Evolutionary conservation across 92 coral and sea anemone genomes (phyloP).

Genomic region (Actinostola sp.): DNA sequence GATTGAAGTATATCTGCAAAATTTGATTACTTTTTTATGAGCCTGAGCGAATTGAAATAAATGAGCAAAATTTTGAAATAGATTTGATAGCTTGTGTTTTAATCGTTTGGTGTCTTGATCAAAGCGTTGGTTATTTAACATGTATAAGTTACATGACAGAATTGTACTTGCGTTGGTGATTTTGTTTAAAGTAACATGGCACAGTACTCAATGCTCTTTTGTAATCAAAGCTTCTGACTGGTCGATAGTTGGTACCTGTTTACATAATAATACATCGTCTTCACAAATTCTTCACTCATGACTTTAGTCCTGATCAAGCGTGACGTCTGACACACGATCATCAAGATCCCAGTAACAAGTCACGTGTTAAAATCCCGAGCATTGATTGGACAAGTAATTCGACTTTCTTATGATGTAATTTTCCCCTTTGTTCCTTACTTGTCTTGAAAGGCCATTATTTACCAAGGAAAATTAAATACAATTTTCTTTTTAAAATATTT

Average conservation of each 20-base stretch:
- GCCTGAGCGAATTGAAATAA: too few relatives aligned
- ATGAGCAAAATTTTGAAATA: too few relatives aligned
- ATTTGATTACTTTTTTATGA: too few relatives aligned
- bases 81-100: too few relatives aligned
- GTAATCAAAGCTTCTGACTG: conserved; percentile 5
- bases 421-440: conserved; percentile 36
- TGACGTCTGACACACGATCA: conserved; percentile 27
- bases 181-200: neutral
- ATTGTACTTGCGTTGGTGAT: too few relatives aligned
- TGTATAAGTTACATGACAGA: too few relatives aligned
- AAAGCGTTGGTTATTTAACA: too few relatives aligned
- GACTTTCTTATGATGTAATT: conserved; percentile 41
- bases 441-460: conserved; percentile 23
- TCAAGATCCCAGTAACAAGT: conserved; percentile 26
- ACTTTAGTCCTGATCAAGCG: conserved; percentile 67
- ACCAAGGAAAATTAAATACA: conserved; percentile 2
- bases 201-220: conserved; percentile 6
- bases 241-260: conserved; percentile 35
- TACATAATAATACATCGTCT: conserved; percentile 16
- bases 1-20: too few relatives aligned
- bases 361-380: conserved; percentile 43
- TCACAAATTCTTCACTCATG: conserved; percentile 70
- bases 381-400: conserved; percentile 44
- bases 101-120: too few relatives aligned
- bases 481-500: conserved; percentile 13